Evolutionary conservation across 2,888 invertebrate genomes (phyloP), one percentile per base, ranked within the genome.

Genomic region (Idaea dimidiata): DNA sequence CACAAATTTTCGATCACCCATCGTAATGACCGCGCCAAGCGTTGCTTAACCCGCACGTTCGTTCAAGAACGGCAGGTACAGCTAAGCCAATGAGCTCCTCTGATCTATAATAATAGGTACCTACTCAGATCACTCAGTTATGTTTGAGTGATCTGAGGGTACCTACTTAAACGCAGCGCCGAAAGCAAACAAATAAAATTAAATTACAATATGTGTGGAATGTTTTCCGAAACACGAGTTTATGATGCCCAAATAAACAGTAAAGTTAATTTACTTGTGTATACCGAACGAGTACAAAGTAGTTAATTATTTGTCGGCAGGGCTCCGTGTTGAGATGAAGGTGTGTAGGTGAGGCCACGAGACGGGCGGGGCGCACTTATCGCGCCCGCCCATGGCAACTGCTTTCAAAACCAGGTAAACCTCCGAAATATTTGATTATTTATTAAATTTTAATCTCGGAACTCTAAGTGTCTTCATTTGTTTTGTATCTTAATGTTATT

Each of bases 341-440:
- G 82, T 77, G 74, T 76, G 76, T 78, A 88, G 91, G 91, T 92
- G 91, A 91, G 87, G 88, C 84, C 86, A 84, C 83, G 86, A 81
- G 87, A 84, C 84, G 91, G 92, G 91, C 91, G 89, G 88, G 78
- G 86, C 85, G 85, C 83, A 80, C 78, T 76, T 78, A 78, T 85
- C 79, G 87, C 90, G 89, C 87, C 89, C 90, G 90, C 91, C 89
- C 87, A 92, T 92, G 92, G 89, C 88, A 81, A 79, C 88, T 77
- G 76, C 78, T 78, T 78, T 79, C 76, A 80, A 71, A 75, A 76
- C 85, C 80, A 89, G 90, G 91, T 91, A 79, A 56, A 17, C 56
- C 18, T 56, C 17, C 16, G 18, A 56, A 55, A 16, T 10, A 56
- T 56, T 56, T 17, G 56, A 56, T 56, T 18, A 56, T 17, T 43